A percentile compares a stretch with the other conserved stretches of the same genome.
Evolutionary conservation across 2,797 vertebrate species (phyloP).

Genomic region (Arremon brunneinucha): DNA sequence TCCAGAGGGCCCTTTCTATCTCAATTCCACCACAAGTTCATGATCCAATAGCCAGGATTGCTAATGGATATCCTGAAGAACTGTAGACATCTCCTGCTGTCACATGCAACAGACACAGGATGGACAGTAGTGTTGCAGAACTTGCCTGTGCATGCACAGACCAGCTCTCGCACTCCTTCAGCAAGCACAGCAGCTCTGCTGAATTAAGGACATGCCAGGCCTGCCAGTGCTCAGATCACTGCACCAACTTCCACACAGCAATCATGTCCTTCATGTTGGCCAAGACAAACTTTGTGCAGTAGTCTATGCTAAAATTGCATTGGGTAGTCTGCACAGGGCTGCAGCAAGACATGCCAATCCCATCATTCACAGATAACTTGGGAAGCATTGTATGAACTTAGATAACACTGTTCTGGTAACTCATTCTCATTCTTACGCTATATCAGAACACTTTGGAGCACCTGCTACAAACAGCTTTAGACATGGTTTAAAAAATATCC

Average conservation of each 20-base stretch:
- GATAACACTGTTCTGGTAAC: not conserved
- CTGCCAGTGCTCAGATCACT: rapidly evolving
- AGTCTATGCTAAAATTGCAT: not conserved
- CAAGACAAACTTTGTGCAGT: not conserved
- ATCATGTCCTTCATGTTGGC: not conserved
- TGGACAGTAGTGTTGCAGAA: not conserved
- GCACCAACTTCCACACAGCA: not conserved
- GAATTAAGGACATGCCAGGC: not conserved
- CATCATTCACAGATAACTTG: not conserved
- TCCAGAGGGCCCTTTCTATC: not conserved
- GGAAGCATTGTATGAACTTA: not conserved
- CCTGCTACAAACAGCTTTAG: not conserved
- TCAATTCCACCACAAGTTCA: not conserved
- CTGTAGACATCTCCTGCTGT: not conserved
- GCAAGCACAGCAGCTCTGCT: not conserved
- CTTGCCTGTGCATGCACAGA: not conserved
- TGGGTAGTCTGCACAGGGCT: not conserved
- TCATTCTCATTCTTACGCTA: not conserved
- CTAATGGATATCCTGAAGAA: not conserved
- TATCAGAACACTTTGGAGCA: not conserved
- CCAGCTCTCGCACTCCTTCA: not conserved
- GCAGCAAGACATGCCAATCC: not conserved
- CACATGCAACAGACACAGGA: not conserved
- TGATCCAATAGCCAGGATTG: not conserved
- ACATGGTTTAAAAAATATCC: not conserved